Evolutionary conservation across 2,888 invertebrate species (phyloP).

Genomic region (Rhodophaea formosa): DNA sequence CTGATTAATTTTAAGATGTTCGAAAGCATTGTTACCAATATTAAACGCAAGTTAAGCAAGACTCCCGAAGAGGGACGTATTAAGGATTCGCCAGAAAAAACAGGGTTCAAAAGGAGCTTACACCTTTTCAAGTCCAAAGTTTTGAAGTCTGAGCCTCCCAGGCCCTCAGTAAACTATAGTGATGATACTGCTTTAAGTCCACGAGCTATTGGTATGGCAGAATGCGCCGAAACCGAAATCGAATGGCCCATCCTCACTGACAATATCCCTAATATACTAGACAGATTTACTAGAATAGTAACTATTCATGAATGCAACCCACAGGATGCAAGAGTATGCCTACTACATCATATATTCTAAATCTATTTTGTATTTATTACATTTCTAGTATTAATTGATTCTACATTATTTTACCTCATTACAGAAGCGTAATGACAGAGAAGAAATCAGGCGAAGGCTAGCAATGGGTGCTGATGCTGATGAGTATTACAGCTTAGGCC

Average conservation of each 20-base stretch:
- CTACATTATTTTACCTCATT: conserved; percentile 40
- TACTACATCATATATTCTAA: neutral
- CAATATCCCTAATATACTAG: conserved; percentile 70
- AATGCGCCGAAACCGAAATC: conserved; percentile 70
- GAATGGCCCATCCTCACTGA: conserved; percentile 80
- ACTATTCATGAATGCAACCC: conserved; percentile 48
- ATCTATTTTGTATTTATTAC: conserved; percentile 1
- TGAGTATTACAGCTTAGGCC: conserved; percentile 83
- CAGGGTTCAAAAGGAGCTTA: conserved; percentile 57
- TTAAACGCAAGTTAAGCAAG: conserved; percentile 69
- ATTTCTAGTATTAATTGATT: neutral
- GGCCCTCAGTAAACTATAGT: conserved; percentile 49
- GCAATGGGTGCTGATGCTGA: conserved; percentile 92
- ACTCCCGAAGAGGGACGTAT: conserved; percentile 52
- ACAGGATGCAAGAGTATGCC: conserved; percentile 50
- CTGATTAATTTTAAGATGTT: conserved; percentile 76
- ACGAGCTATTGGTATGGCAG: conserved; percentile 73
- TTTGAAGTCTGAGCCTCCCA: conserved; percentile 46
- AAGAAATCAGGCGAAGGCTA: conserved; percentile 93
- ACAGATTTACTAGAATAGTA: conserved; percentile 73
- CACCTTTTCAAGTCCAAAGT: conserved; percentile 61
- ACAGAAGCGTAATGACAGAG: conserved; percentile 94
- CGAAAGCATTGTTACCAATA: conserved; percentile 65
- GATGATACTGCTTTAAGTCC: conserved; percentile 76
- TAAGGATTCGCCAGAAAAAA: conserved; percentile 48